Conservation (phyloP, 2,113 vertebrate species). For the Aptenodytes patagonicus region DNA sequence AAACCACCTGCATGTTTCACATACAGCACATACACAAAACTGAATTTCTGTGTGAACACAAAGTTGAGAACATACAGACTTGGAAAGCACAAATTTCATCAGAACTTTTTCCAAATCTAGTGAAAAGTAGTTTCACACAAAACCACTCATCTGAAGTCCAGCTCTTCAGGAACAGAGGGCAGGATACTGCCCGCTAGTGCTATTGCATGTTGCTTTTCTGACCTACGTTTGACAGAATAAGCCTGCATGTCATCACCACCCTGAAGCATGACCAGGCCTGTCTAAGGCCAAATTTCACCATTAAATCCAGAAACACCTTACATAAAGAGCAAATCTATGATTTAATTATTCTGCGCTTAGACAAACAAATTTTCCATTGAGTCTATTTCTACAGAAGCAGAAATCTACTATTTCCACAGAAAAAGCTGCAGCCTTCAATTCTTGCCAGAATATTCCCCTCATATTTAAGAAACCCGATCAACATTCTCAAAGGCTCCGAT, state of each 20-base stretch:
- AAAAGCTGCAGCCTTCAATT: neutral
- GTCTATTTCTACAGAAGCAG: neutral
- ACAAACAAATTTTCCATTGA: neutral
- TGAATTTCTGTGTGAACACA: neutral
- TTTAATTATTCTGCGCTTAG: neutral
- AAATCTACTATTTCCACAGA: neutral
- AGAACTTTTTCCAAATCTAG: neutral
- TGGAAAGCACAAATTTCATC: neutral
- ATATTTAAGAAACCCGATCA: neutral
- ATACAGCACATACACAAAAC: neutral
- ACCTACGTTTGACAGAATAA: rapidly evolving
- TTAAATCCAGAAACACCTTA: neutral
- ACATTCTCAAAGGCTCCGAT: neutral
- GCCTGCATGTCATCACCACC: neutral
- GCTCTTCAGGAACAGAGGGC: neutral
- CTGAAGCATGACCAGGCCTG: neutral
- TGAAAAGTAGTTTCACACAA: neutral
- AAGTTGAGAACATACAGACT: neutral
- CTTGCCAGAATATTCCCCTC: neutral
- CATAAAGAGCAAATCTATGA: neutral
- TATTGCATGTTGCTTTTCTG: neutral
- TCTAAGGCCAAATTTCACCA: neutral
- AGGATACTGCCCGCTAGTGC: neutral
- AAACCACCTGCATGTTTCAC: neutral
- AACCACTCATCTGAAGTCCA: neutral